Conservation (phyloP, 2,797 vertebrate species). For the Meriones psammophilus region DNA sequence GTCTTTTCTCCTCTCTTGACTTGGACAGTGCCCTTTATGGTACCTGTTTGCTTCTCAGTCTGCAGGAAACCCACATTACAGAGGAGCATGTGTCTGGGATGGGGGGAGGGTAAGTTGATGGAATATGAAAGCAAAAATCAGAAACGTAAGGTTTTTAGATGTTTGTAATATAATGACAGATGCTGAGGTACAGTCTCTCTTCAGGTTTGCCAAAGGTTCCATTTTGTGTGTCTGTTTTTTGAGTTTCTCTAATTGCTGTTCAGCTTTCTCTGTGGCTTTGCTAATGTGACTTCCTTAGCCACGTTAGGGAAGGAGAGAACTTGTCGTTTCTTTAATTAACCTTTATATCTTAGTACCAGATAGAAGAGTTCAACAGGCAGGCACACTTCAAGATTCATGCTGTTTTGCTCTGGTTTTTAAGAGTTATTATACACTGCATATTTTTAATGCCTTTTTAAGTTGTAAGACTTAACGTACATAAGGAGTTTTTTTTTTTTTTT, state of each 20-base stretch:
- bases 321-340: constrained; percentile 84
- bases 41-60: neutral
- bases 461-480: constrained; percentile 73
- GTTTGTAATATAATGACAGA: constrained; percentile 82
- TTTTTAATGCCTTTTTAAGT: constrained; percentile 76
- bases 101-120: constrained; percentile 1
- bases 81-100: neutral
- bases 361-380: constrained; percentile 75
- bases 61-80: neutral
- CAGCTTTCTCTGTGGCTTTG: constrained; percentile 80
- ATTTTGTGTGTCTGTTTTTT: constrained; percentile 84
- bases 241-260: constrained; percentile 83
- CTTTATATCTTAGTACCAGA: constrained; percentile 76
- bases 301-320: constrained; percentile 71
- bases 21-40: neutral
- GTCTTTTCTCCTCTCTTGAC: constrained; percentile 25
- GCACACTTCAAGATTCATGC: constrained; percentile 65
- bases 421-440: constrained; percentile 46
- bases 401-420: constrained; percentile 66
- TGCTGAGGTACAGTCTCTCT: constrained; percentile 79
- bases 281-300: constrained; percentile 78
- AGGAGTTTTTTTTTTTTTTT: constrained; percentile 55
- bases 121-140: constrained; percentile 76
- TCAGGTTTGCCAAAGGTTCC: constrained; percentile 85
- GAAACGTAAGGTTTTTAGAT: constrained; percentile 81